Percentiles rank a stretch among this genome's conserved stretches.
Conservation (phyloP, 1,140 invertebrate species). For the Danaus melanippus region DNA sequence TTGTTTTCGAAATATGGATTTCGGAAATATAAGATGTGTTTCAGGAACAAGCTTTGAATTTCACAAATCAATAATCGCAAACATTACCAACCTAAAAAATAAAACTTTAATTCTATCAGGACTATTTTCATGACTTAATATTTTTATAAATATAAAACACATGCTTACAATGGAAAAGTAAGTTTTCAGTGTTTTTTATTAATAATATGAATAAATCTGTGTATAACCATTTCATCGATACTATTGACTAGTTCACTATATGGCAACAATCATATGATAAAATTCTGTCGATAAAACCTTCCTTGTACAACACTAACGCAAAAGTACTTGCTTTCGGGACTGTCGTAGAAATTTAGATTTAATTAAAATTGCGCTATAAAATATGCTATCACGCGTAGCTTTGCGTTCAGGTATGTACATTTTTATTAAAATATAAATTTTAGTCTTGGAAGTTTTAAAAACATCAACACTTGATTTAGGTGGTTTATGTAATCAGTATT, state of each 20-base stretch:
- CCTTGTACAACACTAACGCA: constrained; percentile 43
- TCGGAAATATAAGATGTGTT: no score
- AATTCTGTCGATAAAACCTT: not conserved
- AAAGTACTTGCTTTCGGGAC: constrained; percentile 41
- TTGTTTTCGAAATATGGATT: no score
- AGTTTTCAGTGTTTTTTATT: no score
- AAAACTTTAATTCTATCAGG: no score
- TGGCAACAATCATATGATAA: no score
- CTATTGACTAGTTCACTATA: not conserved
- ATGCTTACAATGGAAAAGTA: no score
- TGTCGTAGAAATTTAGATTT: constrained; percentile 38
- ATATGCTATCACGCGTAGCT: constrained; percentile 68
- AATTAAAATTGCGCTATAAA: constrained; percentile 34
- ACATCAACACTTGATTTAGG: constrained; percentile 41
- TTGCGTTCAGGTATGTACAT: constrained; percentile 62
- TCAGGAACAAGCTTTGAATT: no score
- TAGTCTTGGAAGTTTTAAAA: constrained; percentile 4
- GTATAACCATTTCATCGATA: constrained; percentile 5
- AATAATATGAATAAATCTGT: no score
- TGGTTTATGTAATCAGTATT: constrained; percentile 68
- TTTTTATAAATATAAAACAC: no score
- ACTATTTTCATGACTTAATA: no score
- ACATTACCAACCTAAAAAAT: no score
- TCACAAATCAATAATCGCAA: no score
- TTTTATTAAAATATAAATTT: constrained; percentile 3